Conservation (phyloP, 1,140 invertebrate species). For the Teleopsis dalmanni region DNA sequence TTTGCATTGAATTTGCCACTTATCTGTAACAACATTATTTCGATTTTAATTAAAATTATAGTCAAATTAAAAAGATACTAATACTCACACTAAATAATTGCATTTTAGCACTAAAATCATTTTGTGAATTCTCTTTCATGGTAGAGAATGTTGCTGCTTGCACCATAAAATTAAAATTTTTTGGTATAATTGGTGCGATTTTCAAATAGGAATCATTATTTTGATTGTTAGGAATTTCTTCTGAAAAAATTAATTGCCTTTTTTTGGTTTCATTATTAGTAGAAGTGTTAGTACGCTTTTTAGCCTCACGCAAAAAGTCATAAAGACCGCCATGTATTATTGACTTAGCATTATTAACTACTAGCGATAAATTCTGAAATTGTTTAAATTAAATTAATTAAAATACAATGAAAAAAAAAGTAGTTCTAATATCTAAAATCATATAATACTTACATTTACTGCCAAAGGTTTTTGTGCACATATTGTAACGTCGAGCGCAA, state of each 20-base stretch:
- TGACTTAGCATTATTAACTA: constrained; percentile 60
- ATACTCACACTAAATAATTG: constrained; percentile 36
- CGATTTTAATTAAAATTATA: neutral
- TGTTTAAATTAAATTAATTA: constrained; percentile 10
- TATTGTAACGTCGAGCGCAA: constrained; percentile 65
- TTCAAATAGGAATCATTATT: constrained; percentile 48
- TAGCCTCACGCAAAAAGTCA: constrained; percentile 49
- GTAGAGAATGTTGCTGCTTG: constrained; percentile 60
- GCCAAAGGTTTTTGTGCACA: constrained; percentile 68
- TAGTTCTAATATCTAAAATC: neutral
- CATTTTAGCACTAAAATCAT: constrained; percentile 52
- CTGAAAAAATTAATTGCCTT: neutral
- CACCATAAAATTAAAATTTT: constrained; percentile 64
- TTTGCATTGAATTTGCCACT: constrained; percentile 41
- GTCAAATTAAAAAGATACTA: neutral
- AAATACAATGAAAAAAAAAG: constrained; percentile 6
- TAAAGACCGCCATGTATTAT: constrained; percentile 60
- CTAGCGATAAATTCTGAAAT: constrained; percentile 65
- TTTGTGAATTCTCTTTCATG: constrained; percentile 54
- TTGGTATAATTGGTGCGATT: constrained; percentile 65
- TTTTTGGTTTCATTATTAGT: constrained; percentile 17
- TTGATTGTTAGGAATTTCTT: constrained; percentile 15
- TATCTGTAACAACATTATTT: constrained; percentile 18
- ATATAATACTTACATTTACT: constrained; percentile 56
- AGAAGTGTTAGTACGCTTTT: constrained; percentile 33